Evolutionary conservation across 2,888 invertebrate species (phyloP), one percentile per base, ranked within the genome.

Genomic region (Amiota mariae): DNA sequence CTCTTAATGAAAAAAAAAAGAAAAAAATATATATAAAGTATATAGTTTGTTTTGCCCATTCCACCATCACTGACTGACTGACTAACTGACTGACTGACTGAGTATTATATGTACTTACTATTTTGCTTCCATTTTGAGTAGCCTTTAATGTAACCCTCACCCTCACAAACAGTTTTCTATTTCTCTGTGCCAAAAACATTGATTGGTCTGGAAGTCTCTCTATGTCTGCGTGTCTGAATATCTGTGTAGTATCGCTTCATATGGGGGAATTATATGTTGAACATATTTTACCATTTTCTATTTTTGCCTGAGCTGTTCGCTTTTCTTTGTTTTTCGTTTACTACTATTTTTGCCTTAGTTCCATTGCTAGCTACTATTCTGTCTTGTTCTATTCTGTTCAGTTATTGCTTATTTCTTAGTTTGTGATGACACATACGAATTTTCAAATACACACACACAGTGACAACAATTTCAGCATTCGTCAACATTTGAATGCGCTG

Each of bases 1-100:
- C 59, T 66, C 49, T 64, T 71, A 71, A 71, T 71, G 71, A 71
- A 71, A 67, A 67, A 20, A 20, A 56, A 51, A 73, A 71, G 24
- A 24, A 24, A 24, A 24, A 24, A 24, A 24, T 24, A n/a, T 24
- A 24, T 71, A 73, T 71, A 64, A 70, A 70, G 77, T 70, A 71
- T 61, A 48, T 57, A 9, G 51, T 51, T 47, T 15, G 71, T 59
- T 36, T 36, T 36, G 36, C 24, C 24, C 24, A 24, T 24, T 24
- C 24, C 24, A 24, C 24, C 3, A 24, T 56, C 48, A n/a, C 24
- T 13, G n/a, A 54, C 24, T n/a, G 54, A 51, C 51, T 68, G 51
- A 54, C 68, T 20, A 13, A 24, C 56, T 56, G 54, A n/a, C 24
- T 6, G 20, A 54, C 24, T 36, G 54, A 51, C 51, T 68, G 51